Percentiles rank a stretch among this genome's conserved stretches.
These are phyloP conservation scores for Agriopis marginaria DNA, from an alignment of 2,888 invertebrate species.

Conservation along the genomic window DNA sequence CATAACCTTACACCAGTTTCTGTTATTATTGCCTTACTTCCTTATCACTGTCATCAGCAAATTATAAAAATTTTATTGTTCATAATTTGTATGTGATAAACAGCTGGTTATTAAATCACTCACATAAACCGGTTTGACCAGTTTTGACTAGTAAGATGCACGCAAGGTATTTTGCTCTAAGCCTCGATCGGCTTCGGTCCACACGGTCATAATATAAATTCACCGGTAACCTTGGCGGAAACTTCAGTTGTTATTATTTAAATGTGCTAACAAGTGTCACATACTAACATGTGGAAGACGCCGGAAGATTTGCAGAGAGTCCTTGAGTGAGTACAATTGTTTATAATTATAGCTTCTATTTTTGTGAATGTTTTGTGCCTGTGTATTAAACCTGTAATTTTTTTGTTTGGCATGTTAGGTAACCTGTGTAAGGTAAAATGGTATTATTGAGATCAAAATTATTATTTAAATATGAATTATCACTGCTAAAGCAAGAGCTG, in stretches of 20 bases:
- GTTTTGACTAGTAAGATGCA: constrained; percentile 12
- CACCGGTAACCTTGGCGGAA: constrained; percentile 19
- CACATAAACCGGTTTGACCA: constrained; percentile 23
- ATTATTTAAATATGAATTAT: background rate
- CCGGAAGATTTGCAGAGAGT: constrained; percentile 54
- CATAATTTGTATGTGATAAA: constrained; percentile 1
- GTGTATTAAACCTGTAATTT: constrained; percentile 7
- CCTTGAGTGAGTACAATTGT: constrained; percentile 58
- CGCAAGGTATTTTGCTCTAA: constrained; percentile 13
- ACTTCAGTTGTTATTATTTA: constrained; percentile 23
- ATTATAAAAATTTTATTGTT: constrained; percentile 1
- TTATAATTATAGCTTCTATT: background rate
- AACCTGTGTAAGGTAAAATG: background rate
- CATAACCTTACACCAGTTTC: background rate
- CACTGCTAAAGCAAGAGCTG: no score
- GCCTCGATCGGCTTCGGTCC: background rate
- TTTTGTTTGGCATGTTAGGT: background rate
- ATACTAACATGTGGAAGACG: constrained; percentile 58
- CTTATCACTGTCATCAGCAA: background rate
- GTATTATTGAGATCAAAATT: background rate
- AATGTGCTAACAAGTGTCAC: constrained; percentile 39
- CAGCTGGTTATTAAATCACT: constrained; percentile 10
- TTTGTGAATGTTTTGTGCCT: background rate
- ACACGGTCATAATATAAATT: constrained; percentile 22
- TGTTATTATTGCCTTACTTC: background rate